These are phyloP conservation scores for Cynoglossus semilaevis DNA, from an alignment of 2,113 vertebrate genomes.

Conservation along the genomic window DNA sequence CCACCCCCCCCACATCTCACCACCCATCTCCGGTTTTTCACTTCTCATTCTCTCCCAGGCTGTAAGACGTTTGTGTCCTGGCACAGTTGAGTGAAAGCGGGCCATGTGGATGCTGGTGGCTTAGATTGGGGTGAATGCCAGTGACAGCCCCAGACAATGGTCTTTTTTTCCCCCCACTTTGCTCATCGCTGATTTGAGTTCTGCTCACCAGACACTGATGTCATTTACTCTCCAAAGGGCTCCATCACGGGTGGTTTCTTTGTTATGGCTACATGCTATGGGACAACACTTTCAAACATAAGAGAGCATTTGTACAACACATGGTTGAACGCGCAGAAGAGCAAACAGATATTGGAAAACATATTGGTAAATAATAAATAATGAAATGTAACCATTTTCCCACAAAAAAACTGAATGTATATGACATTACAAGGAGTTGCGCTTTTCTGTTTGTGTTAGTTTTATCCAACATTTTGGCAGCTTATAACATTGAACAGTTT, in stretches of 20 bases:
- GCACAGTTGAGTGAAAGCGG: slow-evolving; percentile 66
- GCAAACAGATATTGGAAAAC: background rate
- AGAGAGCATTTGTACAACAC: slow-evolving; percentile 27
- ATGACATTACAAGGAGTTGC: too few relatives aligned
- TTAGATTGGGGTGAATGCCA: slow-evolving; percentile 58
- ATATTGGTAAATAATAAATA: background rate
- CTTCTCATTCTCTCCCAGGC: slow-evolving; percentile 53
- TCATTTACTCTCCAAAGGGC: slow-evolving; percentile 49
- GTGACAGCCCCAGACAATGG: slow-evolving; percentile 50
- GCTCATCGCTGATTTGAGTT: slow-evolving; percentile 33
- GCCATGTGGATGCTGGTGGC: slow-evolving; percentile 54
- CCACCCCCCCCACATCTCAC: slow-evolving; percentile 1
- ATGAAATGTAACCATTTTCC: background rate
- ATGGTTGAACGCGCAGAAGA: slow-evolving; percentile 20
- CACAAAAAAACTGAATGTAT: background rate
- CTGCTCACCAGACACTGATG: slow-evolving; percentile 65
- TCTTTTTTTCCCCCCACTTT: slow-evolving; percentile 7
- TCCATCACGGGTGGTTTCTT: slow-evolving; percentile 43
- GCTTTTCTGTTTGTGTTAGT: too few relatives aligned
- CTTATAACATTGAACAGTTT: too few relatives aligned
- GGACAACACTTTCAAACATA: slow-evolving; percentile 41
- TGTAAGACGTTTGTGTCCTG: slow-evolving; percentile 62
- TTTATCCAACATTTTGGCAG: too few relatives aligned
- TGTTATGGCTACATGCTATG: slow-evolving; percentile 61
- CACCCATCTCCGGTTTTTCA: slow-evolving; percentile 48